A percentile compares a stretch with the other conserved stretches of the same genome.
Evolutionary conservation across 2,797 vertebrate genomes (phyloP).

Genomic region (Alauda arvensis): DNA sequence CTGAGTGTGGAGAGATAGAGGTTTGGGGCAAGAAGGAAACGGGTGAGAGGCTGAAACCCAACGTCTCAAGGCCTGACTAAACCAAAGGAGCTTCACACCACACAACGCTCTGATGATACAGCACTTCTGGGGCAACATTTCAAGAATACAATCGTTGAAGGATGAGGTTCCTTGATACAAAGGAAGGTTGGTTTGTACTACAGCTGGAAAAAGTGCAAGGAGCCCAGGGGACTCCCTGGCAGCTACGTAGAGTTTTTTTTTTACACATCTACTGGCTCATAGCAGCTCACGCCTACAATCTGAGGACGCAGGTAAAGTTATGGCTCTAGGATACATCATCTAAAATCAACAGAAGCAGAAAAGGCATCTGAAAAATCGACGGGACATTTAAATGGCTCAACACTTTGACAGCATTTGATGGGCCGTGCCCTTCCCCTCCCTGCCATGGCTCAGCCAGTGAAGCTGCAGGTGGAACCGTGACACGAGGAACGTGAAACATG

Average conservation of each 20-base stretch:
- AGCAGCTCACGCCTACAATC: constrained; percentile 61
- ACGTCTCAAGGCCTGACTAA: not conserved
- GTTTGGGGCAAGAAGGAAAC: not conserved
- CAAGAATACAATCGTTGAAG: constrained; percentile 12
- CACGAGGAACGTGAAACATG: not conserved
- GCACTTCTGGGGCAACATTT: constrained; percentile 30
- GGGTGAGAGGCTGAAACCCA: not conserved
- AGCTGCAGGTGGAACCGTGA: not conserved
- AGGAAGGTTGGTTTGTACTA: constrained; percentile 44
- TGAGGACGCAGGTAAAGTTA: constrained; percentile 52
- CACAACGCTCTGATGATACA: not conserved
- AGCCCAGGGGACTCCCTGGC: not conserved
- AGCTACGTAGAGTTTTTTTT: not conserved
- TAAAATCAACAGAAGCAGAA: constrained; percentile 54
- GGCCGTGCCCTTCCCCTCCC: not conserved
- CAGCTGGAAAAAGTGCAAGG: not conserved
- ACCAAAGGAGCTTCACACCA: not conserved
- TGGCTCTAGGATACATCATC: constrained; percentile 61
- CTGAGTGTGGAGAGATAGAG: not conserved
- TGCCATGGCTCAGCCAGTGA: fast-evolving
- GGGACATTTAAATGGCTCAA: constrained; percentile 41
- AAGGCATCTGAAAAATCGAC: constrained; percentile 49
- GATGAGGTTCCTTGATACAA: constrained; percentile 53
- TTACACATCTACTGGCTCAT: constrained; percentile 53
- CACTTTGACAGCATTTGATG: not conserved